A percentile compares a stretch with the other conserved stretches of the same genome.
Evolutionary conservation across 2,797 vertebrate species (phyloP).

Genomic region (Gobio occitaniae): DNA sequence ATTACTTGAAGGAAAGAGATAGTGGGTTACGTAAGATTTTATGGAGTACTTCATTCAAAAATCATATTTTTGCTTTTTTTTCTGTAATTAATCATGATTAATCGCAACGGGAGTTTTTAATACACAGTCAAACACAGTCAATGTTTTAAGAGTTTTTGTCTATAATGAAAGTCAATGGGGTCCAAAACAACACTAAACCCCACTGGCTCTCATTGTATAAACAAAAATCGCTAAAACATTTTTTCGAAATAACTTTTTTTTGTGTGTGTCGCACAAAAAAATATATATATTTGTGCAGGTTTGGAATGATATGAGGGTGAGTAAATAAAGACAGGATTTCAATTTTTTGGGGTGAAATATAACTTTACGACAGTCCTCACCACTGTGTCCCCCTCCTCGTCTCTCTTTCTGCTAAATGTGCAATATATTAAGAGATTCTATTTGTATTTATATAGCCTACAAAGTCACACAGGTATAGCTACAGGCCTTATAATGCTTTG

Average conservation of each 20-base stretch:
- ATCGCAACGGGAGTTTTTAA: too few species aligned
- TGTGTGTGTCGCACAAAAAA: too few species aligned
- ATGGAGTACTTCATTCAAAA: not conserved
- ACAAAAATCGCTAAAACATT: not conserved
- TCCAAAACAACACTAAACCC: not conserved
- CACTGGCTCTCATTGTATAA: not conserved
- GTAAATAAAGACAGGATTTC: not conserved
- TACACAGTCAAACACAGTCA: too few species aligned
- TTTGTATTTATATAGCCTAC: not conserved
- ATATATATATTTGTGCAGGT: too few species aligned
- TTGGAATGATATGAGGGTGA: not conserved
- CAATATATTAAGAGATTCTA: not conserved
- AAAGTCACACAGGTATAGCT: not conserved
- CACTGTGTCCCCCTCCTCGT: not conserved
- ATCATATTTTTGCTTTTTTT: not conserved
- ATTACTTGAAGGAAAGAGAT: conserved; percentile 12
- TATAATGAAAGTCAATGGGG: not conserved
- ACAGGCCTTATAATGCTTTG: not conserved
- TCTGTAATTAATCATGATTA: too few species aligned
- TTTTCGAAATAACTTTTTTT: too few species aligned
- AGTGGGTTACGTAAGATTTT: conserved; percentile 1
- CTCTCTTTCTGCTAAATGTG: not conserved
- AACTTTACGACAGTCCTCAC: not conserved
- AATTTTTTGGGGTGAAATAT: too few species aligned
- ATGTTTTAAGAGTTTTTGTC: not conserved